Percentiles rank a stretch among this genome's conserved stretches.
Conservation (phyloP, 2,888 invertebrate genomes). For the Andrena trimmerana region DNA sequence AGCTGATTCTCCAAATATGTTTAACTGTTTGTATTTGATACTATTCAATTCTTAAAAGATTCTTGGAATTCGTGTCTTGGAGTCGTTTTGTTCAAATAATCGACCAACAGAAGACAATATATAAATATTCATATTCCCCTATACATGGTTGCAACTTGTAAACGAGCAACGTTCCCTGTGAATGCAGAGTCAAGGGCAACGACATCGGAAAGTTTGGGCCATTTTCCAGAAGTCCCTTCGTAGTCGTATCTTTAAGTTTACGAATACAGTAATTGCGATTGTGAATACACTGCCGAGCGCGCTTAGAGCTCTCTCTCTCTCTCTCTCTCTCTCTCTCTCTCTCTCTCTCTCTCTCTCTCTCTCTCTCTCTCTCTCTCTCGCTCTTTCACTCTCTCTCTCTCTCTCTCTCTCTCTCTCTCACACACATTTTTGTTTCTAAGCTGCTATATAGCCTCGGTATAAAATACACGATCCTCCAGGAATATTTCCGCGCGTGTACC, state of each 20-base stretch:
- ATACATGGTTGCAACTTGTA: neutral
- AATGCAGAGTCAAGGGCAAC: neutral
- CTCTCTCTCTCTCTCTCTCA: constrained; percentile 46
- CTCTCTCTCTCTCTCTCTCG: constrained; percentile 54
- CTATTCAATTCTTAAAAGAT: neutral
- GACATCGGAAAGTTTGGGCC: constrained; percentile 57
- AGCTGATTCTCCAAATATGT: neutral
- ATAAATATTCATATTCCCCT: neutral
- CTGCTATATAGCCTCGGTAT: constrained; percentile 34
- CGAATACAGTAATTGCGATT: constrained; percentile 82
- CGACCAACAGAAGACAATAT: neutral
- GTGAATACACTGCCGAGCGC: constrained; percentile 85
- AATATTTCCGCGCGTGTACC: constrained; percentile 5
- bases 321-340: neutral
- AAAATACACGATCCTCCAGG: constrained; percentile 16
- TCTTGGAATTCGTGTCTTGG: too few relatives aligned
- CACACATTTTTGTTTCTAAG: constrained; percentile 60
- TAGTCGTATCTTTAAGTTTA: constrained; percentile 80
- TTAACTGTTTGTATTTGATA: neutral
- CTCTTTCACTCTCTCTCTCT: constrained; percentile 51
- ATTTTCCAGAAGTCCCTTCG: constrained; percentile 69
- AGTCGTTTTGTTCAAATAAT: too few relatives aligned
- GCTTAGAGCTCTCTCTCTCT: constrained; percentile 80
- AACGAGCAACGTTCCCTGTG: neutral
- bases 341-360: constrained; percentile 58